Conservation (phyloP, 2,797 vertebrate species). For the Silurus lanzhouensis region DNA sequence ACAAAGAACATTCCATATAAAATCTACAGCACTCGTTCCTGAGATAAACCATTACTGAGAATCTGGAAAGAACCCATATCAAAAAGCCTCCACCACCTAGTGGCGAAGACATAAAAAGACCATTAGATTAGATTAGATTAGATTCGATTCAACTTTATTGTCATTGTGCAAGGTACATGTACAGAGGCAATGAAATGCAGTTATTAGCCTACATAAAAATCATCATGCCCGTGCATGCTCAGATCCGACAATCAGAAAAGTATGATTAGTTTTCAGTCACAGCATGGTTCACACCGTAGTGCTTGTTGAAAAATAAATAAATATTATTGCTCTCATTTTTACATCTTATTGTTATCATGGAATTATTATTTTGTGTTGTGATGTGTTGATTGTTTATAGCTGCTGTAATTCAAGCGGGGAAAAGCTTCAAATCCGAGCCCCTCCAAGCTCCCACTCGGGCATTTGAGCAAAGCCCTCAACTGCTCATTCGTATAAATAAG, state of each 20-base stretch:
- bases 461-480: no score
- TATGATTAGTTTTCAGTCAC: neutral
- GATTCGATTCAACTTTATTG: no score
- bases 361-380: neutral
- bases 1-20: neutral
- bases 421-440: no score
- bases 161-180: no score
- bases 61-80: neutral
- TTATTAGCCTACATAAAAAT: neutral
- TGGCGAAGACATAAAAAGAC: neutral
- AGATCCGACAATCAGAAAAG: neutral
- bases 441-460: no score
- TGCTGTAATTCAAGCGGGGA: neutral
- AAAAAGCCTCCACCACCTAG: neutral
- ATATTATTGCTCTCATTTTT: neutral
- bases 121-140: neutral
- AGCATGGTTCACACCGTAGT: neutral
- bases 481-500: no score
- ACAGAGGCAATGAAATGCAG: no score
- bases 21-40: neutral
- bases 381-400: neutral
- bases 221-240: neutral
- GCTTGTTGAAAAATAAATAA: neutral
- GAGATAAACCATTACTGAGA: neutral
- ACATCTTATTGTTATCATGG: neutral